Conservation (phyloP, 2,797 vertebrate genomes). For the Sternotherus odoratus region DNA sequence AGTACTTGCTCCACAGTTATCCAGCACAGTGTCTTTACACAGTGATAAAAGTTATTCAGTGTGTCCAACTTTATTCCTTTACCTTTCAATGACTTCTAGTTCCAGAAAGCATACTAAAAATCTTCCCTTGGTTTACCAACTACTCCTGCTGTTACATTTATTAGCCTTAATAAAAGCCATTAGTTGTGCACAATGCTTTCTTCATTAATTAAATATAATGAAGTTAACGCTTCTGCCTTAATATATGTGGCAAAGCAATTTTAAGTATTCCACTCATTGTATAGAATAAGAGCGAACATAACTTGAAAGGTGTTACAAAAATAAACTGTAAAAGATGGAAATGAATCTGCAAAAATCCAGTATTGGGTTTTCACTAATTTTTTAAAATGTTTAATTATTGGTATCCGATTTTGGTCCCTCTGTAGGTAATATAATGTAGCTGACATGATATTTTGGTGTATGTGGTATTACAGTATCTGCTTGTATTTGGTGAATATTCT, state of each 20-base stretch:
- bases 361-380: not conserved
- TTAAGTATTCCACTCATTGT: not conserved
- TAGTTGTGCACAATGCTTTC: constrained; percentile 36
- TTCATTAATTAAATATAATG: constrained; percentile 48
- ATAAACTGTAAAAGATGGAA: not conserved
- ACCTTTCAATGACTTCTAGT: constrained; percentile 16
- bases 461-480: not conserved
- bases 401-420: rapidly evolving
- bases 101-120: not conserved
- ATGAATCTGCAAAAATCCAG: rapidly evolving
- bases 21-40: not conserved
- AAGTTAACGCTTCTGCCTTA: constrained; percentile 7
- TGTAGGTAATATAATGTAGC: not conserved
- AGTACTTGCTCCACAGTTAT: constrained; percentile 9
- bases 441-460: not conserved
- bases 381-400: not conserved
- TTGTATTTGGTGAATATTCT: not conserved
- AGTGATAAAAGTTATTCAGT: constrained; percentile 22
- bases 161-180: constrained; percentile 33
- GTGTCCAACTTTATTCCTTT: constrained; percentile 59
- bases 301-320: not conserved
- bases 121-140: not conserved
- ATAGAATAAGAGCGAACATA: not conserved
- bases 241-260: not conserved
- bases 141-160: constrained; percentile 8